Percentiles rank a stretch among this genome's conserved stretches.
phyloP scores from a whole-genome alignment of 2,888 invertebrate genomes.

The Diaphora mendica region DNA sequence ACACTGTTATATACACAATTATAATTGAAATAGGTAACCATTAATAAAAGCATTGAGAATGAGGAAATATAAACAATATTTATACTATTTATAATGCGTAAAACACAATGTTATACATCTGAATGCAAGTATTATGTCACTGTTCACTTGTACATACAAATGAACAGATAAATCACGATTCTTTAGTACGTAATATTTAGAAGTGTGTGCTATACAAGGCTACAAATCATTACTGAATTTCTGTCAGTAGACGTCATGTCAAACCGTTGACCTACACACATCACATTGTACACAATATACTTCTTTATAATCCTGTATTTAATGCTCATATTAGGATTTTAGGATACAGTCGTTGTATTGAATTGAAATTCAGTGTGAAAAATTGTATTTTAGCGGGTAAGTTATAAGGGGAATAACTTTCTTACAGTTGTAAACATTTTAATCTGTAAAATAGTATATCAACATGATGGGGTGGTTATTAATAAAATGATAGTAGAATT shows the following conservation, averaged over 20 bases:
- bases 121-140: not conserved
- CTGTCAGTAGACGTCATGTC: conserved; percentile 21
- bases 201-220: conserved; percentile 63
- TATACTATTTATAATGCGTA: not conserved
- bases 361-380: conserved; percentile 33
- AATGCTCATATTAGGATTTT: conserved; percentile 34
- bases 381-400: conserved; percentile 43
- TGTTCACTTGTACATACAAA: conserved; percentile 16
- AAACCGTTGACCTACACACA: conserved; percentile 15
- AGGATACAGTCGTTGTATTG: conserved; percentile 10
- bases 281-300: conserved; percentile 31
- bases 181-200: conserved; percentile 51
- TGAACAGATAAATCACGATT: conserved; percentile 42
- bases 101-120: not conserved
- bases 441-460: not conserved
- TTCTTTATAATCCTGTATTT: conserved; percentile 16
- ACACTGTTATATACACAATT: too few relatives aligned
- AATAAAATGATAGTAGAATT: not conserved
- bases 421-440: conserved; percentile 1
- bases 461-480: not conserved
- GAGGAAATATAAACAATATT: not conserved
- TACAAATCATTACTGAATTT: conserved; percentile 44
- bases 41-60: not conserved
- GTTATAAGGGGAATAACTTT: conserved; percentile 22
- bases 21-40: not conserved